These are phyloP conservation scores for Lepidurus apus DNA, from an alignment of 1,140 invertebrate genomes.

Conservation along the genomic window DNA sequence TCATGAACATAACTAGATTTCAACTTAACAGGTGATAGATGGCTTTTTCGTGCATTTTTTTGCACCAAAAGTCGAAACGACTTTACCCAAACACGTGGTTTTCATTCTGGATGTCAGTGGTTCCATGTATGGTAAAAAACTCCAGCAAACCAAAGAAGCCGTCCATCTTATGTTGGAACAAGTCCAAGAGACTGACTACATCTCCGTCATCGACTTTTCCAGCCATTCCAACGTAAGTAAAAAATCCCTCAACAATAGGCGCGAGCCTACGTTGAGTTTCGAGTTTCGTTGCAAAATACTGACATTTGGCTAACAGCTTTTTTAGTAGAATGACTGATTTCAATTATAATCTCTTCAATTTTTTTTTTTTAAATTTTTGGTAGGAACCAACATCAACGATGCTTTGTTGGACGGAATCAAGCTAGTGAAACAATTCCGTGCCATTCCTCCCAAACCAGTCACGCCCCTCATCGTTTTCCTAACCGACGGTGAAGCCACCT, in stretches of 20 bases:
- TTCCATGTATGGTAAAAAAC: conserved; percentile 62
- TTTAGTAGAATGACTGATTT: background rate
- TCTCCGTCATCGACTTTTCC: conserved; percentile 60
- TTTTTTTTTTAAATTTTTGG: conserved; percentile 25
- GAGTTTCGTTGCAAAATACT: no score
- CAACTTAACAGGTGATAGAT: conserved; percentile 54
- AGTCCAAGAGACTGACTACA: conserved; percentile 56
- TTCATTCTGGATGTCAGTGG: conserved; percentile 66
- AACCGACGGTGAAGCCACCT: conserved; percentile 66
- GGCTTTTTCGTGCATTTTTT: conserved; percentile 75
- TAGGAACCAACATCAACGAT: conserved; percentile 56
- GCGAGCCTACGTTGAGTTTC: no score
- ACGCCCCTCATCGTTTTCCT: conserved; percentile 63
- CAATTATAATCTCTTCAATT: background rate
- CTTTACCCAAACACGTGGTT: conserved; percentile 61
- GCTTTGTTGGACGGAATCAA: conserved; percentile 54
- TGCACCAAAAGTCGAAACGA: conserved; percentile 54
- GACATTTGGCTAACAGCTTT: no score
- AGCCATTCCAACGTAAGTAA: conserved; percentile 49
- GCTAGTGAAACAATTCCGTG: conserved; percentile 41
- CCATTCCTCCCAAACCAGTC: conserved; percentile 25
- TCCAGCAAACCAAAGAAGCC: conserved; percentile 58
- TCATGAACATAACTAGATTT: background rate
- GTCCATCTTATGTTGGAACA: conserved; percentile 60
- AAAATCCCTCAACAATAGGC: no score